These are phyloP conservation scores for Cisticola juncidis DNA, from an alignment of 2,113 vertebrate genomes.

Conservation along the genomic window DNA sequence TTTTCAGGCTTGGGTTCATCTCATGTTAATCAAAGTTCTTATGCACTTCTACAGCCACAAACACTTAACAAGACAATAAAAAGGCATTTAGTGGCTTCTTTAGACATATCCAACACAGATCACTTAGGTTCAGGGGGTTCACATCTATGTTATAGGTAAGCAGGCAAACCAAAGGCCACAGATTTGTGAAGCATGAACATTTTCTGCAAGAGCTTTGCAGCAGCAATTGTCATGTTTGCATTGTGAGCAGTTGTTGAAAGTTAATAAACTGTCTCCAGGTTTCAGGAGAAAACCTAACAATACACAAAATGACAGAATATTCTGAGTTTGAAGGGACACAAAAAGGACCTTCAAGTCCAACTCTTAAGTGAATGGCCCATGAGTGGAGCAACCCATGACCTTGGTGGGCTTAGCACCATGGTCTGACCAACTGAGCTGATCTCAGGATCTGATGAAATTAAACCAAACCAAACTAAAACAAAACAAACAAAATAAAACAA, in stretches of 20 bases:
- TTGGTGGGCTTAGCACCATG: background rate
- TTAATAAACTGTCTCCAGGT: background rate
- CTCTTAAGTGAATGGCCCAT: background rate
- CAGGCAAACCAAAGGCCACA: background rate
- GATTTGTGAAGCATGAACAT: background rate
- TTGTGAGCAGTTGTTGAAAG: background rate
- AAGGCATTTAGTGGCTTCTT: background rate
- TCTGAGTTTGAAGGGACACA: background rate
- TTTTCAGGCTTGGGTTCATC: background rate
- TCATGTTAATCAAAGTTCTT: background rate
- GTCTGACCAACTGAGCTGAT: background rate
- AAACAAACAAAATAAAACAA: background rate
- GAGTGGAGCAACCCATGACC: fast-evolving
- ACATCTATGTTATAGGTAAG: background rate
- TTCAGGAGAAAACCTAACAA: background rate
- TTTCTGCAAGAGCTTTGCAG: background rate
- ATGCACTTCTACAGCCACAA: background rate
- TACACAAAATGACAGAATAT: background rate
- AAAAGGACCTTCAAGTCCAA: fast-evolving
- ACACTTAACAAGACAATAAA: background rate
- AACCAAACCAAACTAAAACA: background rate
- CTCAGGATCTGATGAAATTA: background rate
- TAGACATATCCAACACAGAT: background rate
- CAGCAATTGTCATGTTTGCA: background rate
- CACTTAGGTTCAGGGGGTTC: background rate